Percentiles rank a stretch among this genome's conserved stretches.
Conservation (phyloP, 2,888 invertebrate genomes). For the Lycia hirtaria region DNA sequence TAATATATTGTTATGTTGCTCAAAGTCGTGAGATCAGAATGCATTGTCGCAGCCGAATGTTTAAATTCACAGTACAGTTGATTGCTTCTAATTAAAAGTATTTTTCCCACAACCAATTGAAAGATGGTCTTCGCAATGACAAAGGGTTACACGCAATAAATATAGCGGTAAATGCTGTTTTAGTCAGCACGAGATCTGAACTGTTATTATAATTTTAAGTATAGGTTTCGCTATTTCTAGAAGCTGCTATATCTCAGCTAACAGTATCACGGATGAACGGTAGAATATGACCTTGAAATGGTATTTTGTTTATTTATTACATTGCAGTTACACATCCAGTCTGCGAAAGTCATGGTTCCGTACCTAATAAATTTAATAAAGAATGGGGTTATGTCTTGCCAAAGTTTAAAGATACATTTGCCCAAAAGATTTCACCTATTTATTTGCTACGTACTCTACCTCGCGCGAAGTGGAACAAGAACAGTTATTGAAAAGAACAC, state of each 20-base stretch:
- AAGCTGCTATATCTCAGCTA: too few relatives aligned
- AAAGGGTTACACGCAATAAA: slow-evolving; percentile 46
- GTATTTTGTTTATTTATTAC: too few relatives aligned
- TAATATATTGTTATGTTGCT: not conserved
- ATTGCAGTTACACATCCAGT: too few relatives aligned
- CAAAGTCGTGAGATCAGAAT: slow-evolving; percentile 30
- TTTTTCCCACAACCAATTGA: slow-evolving; percentile 60
- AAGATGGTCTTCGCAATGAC: slow-evolving; percentile 37
- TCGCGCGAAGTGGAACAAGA: too few relatives aligned
- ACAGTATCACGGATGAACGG: too few relatives aligned
- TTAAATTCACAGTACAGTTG: slow-evolving; percentile 45
- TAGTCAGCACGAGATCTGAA: slow-evolving; percentile 22
- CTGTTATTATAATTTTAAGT: not conserved
- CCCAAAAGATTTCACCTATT: too few relatives aligned
- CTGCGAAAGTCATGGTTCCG: too few relatives aligned
- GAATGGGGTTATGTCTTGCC: too few relatives aligned
- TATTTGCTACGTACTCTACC: too few relatives aligned
- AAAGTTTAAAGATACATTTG: too few relatives aligned
- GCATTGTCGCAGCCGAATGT: slow-evolving; percentile 43
- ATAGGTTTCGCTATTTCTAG: not conserved
- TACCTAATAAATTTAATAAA: too few relatives aligned
- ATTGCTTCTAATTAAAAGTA: slow-evolving; percentile 55
- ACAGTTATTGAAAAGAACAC: not conserved
- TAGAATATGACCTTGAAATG: too few relatives aligned
- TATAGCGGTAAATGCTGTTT: slow-evolving; percentile 42